Conservation (phyloP, 2,113 vertebrate genomes). For the Spermophilus dauricus region DNA sequence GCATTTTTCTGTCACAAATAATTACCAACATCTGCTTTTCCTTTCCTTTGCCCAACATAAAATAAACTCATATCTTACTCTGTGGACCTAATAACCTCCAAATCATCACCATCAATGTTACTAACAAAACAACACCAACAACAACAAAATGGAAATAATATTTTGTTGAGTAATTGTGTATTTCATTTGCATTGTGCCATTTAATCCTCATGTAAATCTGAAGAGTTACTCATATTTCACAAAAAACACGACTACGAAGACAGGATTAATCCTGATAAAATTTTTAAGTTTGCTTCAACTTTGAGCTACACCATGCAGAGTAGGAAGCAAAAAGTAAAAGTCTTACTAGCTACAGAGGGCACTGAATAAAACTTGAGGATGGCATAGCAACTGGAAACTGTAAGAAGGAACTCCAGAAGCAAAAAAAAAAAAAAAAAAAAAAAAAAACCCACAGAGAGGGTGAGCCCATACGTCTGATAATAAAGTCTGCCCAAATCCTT, state of each 20-base stretch:
- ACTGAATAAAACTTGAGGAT: neutral
- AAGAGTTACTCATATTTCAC: conserved; percentile 6
- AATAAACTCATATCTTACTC: neutral
- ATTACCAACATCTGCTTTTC: conserved; percentile 5
- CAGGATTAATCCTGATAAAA: neutral
- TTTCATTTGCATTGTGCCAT: conserved; percentile 2
- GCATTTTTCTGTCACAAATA: conserved; percentile 22
- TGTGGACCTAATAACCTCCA: neutral
- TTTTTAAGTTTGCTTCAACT: neutral
- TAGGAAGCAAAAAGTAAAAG: neutral
- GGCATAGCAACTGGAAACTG: neutral
- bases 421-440: neutral
- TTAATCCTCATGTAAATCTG: conserved; percentile 6
- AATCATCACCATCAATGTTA: neutral
- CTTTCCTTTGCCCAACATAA: neutral
- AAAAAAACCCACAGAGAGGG: neutral
- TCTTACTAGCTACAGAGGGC: neutral
- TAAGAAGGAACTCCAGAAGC: neutral
- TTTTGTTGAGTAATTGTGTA: neutral
- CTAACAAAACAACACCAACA: neutral
- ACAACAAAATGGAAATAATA: neutral
- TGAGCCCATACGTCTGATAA: neutral
- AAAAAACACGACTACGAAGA: conserved; percentile 20
- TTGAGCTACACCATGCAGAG: neutral
- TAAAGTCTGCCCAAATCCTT: neutral